A percentile compares a stretch with the other conserved stretches of the same genome.
These are phyloP conservation scores for Holacanthella duospinosa DNA, from an alignment of 2,888 invertebrate species.

Conservation along the genomic window DNA sequence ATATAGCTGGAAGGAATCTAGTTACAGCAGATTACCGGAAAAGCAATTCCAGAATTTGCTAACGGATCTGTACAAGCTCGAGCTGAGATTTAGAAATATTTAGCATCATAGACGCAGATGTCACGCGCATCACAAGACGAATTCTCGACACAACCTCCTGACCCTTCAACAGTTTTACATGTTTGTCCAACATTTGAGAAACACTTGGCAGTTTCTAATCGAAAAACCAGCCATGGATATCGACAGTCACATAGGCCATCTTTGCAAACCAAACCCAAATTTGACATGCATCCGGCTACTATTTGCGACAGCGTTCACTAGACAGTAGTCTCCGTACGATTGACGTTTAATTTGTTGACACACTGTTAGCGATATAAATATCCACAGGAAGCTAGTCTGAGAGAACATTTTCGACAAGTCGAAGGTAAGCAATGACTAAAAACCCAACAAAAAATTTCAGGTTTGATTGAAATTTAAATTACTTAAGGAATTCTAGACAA, in stretches of 20 bases:
- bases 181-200: conserved; percentile 6
- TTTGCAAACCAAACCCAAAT: conserved; percentile 7
- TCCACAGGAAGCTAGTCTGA: too few species aligned
- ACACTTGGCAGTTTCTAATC: conserved; percentile 1
- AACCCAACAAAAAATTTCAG: too few species aligned
- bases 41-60: conserved; percentile 6
- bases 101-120: conserved; percentile 5
- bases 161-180: neutral
- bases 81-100: conserved; percentile 5
- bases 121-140: neutral
- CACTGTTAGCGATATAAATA: too few species aligned
- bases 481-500: too few species aligned
- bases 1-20: too few species aligned
- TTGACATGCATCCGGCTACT: neutral
- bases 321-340: conserved; percentile 3
- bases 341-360: too few species aligned
- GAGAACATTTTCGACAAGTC: too few species aligned
- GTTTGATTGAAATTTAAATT: too few species aligned
- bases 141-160: conserved; percentile 8
- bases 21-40: conserved; percentile 9
- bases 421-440: too few species aligned
- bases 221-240: too few species aligned
- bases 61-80: conserved; percentile 7
- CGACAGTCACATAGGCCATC: too few species aligned
- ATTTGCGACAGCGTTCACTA: neutral